phyloP scores from a whole-genome alignment of 2,797 vertebrate species.

The Apodemus agrarius region DNA sequence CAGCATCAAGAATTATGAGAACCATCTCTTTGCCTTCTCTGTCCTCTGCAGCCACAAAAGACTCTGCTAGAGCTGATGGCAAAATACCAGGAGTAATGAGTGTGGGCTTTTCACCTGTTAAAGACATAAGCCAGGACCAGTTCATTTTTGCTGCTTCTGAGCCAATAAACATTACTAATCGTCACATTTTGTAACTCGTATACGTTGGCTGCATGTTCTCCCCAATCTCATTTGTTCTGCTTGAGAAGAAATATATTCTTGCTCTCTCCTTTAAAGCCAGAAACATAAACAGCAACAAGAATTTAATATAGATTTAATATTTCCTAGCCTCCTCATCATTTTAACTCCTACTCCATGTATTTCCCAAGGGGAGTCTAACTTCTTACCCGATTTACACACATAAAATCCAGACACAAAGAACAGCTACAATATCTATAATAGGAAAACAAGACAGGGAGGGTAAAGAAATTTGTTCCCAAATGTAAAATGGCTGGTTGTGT shows the following conservation, averaged over 20 bases:
- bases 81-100: neutral
- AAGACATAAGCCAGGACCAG: neutral
- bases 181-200: neutral
- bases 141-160: neutral
- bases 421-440: neutral
- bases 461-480: neutral
- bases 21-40: neutral
- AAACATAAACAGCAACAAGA: conserved; percentile 34
- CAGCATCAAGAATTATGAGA: neutral
- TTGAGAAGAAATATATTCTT: conserved; percentile 43
- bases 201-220: neutral
- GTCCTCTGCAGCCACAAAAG: neutral
- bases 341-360: neutral
- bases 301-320: conserved; percentile 48
- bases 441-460: neutral
- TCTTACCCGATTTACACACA: neutral
- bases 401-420: conserved; percentile 18
- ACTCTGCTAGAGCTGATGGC: neutral
- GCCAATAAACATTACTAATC: neutral
- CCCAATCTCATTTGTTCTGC: neutral
- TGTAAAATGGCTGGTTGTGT: conserved; percentile 59
- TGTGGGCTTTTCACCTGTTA: neutral
- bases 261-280: conserved; percentile 14
- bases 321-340: neutral
- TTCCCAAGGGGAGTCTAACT: conserved; percentile 34